Evolutionary conservation across 2,113 vertebrate species (phyloP), one percentile per base, ranked within the genome.

Genomic region (Potamarius usumacintae): DNA sequence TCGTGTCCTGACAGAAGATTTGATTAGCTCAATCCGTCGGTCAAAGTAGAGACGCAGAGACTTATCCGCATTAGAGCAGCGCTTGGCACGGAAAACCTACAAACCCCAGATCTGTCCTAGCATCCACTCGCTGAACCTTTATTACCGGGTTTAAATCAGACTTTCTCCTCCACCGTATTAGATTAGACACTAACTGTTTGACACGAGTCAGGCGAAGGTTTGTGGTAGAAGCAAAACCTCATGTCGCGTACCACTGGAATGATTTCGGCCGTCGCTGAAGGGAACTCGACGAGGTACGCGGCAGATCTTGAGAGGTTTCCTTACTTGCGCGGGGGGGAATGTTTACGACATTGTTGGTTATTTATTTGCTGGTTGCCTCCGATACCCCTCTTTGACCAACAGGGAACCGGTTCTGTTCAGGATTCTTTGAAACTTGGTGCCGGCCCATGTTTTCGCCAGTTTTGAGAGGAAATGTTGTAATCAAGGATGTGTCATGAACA

Each of bases 1-100:
- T 71, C 30, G 60, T 53, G 12, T 9, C 12, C 58, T 22, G n/a
- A 8, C 48, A 85, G 77, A 14, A 58, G 34, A 69, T 85, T 63
- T 25, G 34, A 72, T 84, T 74, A 53, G 50, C 63, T 63, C 63
- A 74, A 69, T 80, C 57, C 84, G 15, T 67, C 52, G 83, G 83
- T 18, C 76, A 82, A 27, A 53, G 42, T 76, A 12, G 22, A 17
- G 50, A 17, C 14, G n/a, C 11, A 27, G 52, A 52, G 48, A 78
- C 76, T 53, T 53, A n/a, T 4, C 57, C 42, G 20, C 50, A 50
- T 50, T 1, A 42, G 60, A 65, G 11, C 17, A 20, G 30, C 4
- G 7, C 74, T 77, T 48, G 22, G 48, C 71, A 74, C 71, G 20
- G 12, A 34, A 34, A 48, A 42, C 22, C 30, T 50, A 0, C 62